Percentiles rank a stretch among this genome's conserved stretches.
phyloP scores from a whole-genome alignment of 2,888 invertebrate genomes.

The Acanthosepion esculentum region DNA sequence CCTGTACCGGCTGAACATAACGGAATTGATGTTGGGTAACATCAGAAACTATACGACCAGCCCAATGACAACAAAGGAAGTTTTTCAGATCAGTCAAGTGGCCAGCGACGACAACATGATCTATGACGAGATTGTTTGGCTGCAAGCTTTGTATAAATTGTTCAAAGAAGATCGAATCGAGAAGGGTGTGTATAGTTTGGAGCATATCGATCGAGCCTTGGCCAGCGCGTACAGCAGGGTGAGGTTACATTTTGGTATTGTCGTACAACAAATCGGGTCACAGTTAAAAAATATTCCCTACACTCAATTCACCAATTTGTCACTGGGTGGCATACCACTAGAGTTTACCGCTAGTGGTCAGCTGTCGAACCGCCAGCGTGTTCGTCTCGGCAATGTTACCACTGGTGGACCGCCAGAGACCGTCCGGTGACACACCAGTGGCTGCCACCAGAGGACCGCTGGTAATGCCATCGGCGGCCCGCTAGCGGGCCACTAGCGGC shows the following conservation, averaged over 20 bases:
- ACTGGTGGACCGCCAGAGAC: too few relatives aligned
- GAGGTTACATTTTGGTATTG: not conserved
- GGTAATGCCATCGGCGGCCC: too few relatives aligned
- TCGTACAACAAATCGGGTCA: not conserved
- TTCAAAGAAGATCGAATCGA: not conserved
- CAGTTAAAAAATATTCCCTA: too few relatives aligned
- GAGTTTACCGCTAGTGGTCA: too few relatives aligned
- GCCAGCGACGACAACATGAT: conserved; percentile 1
- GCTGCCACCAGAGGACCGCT: too few relatives aligned
- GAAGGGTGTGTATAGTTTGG: not conserved
- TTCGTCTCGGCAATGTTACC: too few relatives aligned
- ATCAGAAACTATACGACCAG: not conserved
- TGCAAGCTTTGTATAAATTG: conserved; percentile 16
- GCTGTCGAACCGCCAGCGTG: too few relatives aligned
- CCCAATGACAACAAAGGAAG: conserved; percentile 24
- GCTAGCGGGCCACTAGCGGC: too few relatives aligned
- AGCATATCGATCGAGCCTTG: not conserved
- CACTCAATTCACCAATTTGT: too few relatives aligned
- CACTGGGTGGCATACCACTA: too few relatives aligned
- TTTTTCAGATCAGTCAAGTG: not conserved
- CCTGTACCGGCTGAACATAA: not conserved
- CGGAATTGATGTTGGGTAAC: not conserved
- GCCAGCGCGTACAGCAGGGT: conserved; percentile 35
- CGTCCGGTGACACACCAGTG: too few relatives aligned
- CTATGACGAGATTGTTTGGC: not conserved